Percentiles rank a stretch among this genome's conserved stretches.
Conservation (phyloP, 2,113 vertebrate species). For the Phylloscopus whistleri region DNA sequence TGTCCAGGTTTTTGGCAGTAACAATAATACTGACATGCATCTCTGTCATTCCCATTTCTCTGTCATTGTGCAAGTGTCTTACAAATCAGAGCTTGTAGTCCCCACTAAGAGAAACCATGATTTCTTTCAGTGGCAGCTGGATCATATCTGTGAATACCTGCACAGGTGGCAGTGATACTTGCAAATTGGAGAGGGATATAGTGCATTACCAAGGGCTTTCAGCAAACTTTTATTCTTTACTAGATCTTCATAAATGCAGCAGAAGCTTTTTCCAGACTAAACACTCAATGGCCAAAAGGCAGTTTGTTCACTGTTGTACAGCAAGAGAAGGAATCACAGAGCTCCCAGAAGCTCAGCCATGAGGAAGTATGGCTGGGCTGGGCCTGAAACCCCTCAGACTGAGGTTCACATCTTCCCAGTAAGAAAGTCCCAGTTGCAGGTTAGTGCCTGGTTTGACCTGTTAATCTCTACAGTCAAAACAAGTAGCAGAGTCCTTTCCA, state of each 20-base stretch:
- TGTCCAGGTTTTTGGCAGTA: not conserved
- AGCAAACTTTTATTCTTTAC: not conserved
- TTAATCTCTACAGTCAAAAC: not conserved
- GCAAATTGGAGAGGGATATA: not conserved
- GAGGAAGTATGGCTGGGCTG: not conserved
- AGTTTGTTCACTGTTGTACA: not conserved
- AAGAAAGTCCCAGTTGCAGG: not conserved
- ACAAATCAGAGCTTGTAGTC: not conserved
- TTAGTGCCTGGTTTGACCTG: not conserved
- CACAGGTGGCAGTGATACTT: not conserved
- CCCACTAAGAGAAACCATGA: not conserved
- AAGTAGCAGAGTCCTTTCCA: not conserved
- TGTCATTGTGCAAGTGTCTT: not conserved
- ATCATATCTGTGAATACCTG: not conserved
- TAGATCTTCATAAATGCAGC: not conserved
- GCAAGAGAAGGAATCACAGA: not conserved
- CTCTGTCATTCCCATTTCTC: not conserved
- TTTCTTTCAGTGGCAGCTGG: not conserved
- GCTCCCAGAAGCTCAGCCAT: not conserved
- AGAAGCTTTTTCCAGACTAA: not conserved
- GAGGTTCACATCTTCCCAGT: not conserved
- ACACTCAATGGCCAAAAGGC: not conserved
- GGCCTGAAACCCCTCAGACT: not conserved
- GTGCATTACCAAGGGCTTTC: not conserved
- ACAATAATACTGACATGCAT: not conserved